Base-by-base conservation (phyloP, 2,113 vertebrate genomes). In the Oceanites oceanicus region DNA sequence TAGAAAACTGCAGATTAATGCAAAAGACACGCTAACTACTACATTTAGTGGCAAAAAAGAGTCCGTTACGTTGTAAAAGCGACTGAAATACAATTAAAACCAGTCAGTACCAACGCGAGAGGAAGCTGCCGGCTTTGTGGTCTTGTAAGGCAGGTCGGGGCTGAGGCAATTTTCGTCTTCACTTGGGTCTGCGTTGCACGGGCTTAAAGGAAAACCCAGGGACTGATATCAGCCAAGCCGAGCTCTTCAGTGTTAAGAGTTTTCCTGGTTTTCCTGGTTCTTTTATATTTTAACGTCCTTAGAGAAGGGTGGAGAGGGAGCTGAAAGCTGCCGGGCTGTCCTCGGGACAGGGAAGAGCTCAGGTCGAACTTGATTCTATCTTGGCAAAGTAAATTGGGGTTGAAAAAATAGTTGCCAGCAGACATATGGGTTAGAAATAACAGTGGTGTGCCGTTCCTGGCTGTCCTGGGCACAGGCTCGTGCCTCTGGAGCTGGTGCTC, bases 11-110 rank as follows among this genome's bases (percentile, higher is more conserved):
- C 93, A 90, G 93, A 97, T 94, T 93, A 94, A 94, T 96, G 96
- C 94, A 94, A 95, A 97, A 96, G 79, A 95, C 80, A 55, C 86
- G 92, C 92, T 97, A 90, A 97, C 97, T 97, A 92, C 88, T 90
- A 91, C 86, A 74, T 90, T 93, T 97, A 97, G 98, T 58, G 32
- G 86, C 96, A 97, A 96, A 96, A 96, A 94, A 80, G 91, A 97
- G 94, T 95, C 2, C 1, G 88, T 94, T 95, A 63, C 52, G 68
- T 96, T 96, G 81, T 95, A 59, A 94, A 96, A 97, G 86, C 22
- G 7, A 86, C 90, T 89, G 89, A 84, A 83, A 77, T 85, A 47
- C 47, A 15, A 90, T 90, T 94, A 73, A 95, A 91, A 77, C 34
- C 36, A 72, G 15, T 50, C 25, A 6, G 77, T 80, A 63, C 47